Evolutionary conservation across 2,797 vertebrate species (phyloP), one percentile per base, ranked within the genome.

Genomic region (Periparus ater): DNA sequence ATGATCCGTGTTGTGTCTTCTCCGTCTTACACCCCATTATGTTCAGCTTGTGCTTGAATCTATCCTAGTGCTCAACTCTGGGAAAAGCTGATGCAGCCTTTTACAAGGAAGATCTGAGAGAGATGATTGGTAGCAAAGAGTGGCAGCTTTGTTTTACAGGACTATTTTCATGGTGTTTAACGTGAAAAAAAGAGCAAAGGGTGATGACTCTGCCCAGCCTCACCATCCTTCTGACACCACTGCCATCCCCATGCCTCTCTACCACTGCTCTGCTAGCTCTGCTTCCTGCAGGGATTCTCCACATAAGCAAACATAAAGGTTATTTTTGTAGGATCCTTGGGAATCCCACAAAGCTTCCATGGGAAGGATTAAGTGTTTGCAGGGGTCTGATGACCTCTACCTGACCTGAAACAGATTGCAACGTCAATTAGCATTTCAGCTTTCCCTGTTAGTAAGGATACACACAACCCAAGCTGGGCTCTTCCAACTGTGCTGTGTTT

Each of bases 331-430:
- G 91, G 61, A 92, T 55, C 63, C 42, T 27, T 19, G 66, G 62
- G 54, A 80, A 87, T 38, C 62, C 85, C 67, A 84, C 76, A 88
- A 87, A 88, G 29, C 34, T 67, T 86, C 87, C 26, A 6, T 5
- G 10, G 89, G 86, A 95, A 79, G 85, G 50, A 93, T 63, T 62
- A 93, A 45, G 11, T 4, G 6, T 84, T 95, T 92, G 54, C 87
- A 91, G 76, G 16, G 36, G 78, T 78, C 89, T 85, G 72, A 93
- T 82, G 82, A 95, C 90, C 80, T 94, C 81, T 91, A 90, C 91
- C 86, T 95, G 90, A 79, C 89, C 82, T 38, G 66, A 88, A 44
- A 87, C 91, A 85, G 80, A 89, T 58, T 34, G 23, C 70, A 48
- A 88, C 5, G 13, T 81, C 76, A 74, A 88, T 93, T 82, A 93